Evolutionary conservation across 2,888 invertebrate genomes (phyloP).

Genomic region (Meta bourneti): DNA sequence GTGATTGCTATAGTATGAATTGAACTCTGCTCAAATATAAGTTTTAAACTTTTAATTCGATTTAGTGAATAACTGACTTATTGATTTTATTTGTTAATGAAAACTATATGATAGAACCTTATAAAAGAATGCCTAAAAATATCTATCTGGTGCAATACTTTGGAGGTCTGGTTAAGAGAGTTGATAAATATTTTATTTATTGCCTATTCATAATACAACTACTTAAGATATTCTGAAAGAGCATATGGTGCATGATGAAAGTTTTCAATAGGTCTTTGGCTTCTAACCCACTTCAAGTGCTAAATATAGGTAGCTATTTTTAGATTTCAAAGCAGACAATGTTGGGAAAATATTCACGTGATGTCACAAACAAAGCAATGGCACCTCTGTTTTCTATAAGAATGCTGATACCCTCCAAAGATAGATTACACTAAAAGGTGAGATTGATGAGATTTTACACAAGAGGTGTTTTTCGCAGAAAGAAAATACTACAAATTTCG

Average conservation of each 20-base stretch:
- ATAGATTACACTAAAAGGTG: not conserved
- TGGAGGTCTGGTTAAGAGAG: no score
- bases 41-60: no score
- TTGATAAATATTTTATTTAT: not conserved
- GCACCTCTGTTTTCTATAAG: not conserved
- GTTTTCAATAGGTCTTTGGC: constrained; percentile 43
- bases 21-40: no score
- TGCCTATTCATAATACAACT: not conserved
- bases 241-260: constrained; percentile 14
- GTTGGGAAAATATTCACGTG: not conserved
- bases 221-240: not conserved
- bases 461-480: no score
- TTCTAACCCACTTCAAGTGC: constrained; percentile 10
- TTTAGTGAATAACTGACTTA: no score
- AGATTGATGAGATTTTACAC: no score
- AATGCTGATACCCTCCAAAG: not conserved
- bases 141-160: no score
- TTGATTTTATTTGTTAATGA: no score
- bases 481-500: no score
- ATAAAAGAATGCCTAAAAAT: no score
- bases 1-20: no score
- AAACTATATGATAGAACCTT: no score
- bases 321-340: constrained; percentile 24
- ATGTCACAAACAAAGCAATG: not conserved
- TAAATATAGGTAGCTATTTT: constrained; percentile 43